Conservation (phyloP, 2,888 invertebrate genomes). For the Hypselothyrea guttata region DNA sequence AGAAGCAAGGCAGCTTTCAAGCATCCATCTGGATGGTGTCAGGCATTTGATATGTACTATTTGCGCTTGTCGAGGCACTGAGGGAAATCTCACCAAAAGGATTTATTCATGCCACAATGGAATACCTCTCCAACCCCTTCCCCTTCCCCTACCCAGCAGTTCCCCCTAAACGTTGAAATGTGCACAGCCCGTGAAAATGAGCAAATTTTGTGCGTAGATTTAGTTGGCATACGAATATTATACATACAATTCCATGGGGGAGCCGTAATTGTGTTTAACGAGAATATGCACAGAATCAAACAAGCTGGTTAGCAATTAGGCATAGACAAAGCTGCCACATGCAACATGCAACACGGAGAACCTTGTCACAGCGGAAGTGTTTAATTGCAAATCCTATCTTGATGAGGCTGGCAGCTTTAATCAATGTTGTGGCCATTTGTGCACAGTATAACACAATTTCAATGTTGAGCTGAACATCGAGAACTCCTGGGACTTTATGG, state of each 20-base stretch:
- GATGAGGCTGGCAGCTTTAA: no score
- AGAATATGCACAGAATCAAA: neutral
- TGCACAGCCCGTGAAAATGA: conserved; percentile 35
- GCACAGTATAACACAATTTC: no score
- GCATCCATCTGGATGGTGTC: conserved; percentile 30
- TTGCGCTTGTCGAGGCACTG: conserved; percentile 32
- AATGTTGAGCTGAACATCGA: no score
- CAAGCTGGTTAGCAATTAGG: neutral
- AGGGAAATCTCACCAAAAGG: conserved; percentile 38
- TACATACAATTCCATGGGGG: neutral
- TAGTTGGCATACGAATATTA: no score
- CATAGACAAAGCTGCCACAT: neutral
- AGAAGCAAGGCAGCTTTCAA: conserved; percentile 15
- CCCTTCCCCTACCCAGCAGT: no score
- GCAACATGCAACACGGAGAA: no score
- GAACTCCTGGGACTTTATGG: no score
- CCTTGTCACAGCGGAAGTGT: no score
- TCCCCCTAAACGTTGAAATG: conserved; percentile 3
- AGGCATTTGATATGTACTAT: conserved; percentile 39
- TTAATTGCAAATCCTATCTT: no score
- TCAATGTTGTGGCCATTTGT: no score
- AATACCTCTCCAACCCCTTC: conserved; percentile 5
- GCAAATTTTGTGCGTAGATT: conserved; percentile 26
- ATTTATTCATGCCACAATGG: conserved; percentile 38
- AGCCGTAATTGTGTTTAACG: conserved; percentile 1